These are phyloP conservation scores for Argyresthia albistria DNA, from an alignment of 2,888 invertebrate species.

Conservation along the genomic window DNA sequence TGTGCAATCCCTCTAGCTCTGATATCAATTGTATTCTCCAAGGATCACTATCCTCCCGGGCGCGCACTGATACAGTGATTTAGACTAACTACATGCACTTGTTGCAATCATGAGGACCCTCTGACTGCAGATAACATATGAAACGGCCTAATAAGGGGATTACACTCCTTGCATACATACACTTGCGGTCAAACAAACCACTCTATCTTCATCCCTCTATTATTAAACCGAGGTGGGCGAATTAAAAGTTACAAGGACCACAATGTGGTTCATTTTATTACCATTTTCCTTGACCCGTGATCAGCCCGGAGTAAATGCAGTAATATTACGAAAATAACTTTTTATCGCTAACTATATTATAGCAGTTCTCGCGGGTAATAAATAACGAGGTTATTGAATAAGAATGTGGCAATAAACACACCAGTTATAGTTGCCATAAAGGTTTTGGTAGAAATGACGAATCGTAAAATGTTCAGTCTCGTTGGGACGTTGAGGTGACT, in stretches of 20 bases:
- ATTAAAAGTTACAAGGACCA: not conserved
- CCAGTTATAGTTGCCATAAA: slow-evolving; percentile 21
- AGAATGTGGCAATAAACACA: slow-evolving; percentile 30
- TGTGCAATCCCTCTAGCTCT: not conserved
- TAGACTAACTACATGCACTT: slow-evolving; percentile 55
- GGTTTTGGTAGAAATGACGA: not conserved
- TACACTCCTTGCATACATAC: slow-evolving; percentile 23
- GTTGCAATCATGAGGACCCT: slow-evolving; percentile 36
- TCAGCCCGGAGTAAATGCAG: slow-evolving; percentile 18
- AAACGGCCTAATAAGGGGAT: slow-evolving; percentile 48
- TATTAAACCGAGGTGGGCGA: not conserved
- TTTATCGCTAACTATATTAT: slow-evolving; percentile 22
- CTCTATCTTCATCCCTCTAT: slow-evolving; percentile 4
- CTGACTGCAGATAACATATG: slow-evolving; percentile 36
- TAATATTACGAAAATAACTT: slow-evolving; percentile 22
- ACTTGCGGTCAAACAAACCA: slow-evolving; percentile 6
- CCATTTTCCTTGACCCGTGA: slow-evolving; percentile 6
- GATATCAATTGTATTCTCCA: slow-evolving; percentile 24
- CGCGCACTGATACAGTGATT: slow-evolving; percentile 52
- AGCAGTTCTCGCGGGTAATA: slow-evolving; percentile 24
- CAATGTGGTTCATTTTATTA: not conserved
- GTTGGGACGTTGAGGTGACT: too few relatives aligned
- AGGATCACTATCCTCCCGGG: slow-evolving; percentile 46
- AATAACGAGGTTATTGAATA: slow-evolving; percentile 33
- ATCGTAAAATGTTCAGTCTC: not conserved